phyloP scores from a whole-genome alignment of 1,140 invertebrate species.

The Lordiphosa collinella region DNA sequence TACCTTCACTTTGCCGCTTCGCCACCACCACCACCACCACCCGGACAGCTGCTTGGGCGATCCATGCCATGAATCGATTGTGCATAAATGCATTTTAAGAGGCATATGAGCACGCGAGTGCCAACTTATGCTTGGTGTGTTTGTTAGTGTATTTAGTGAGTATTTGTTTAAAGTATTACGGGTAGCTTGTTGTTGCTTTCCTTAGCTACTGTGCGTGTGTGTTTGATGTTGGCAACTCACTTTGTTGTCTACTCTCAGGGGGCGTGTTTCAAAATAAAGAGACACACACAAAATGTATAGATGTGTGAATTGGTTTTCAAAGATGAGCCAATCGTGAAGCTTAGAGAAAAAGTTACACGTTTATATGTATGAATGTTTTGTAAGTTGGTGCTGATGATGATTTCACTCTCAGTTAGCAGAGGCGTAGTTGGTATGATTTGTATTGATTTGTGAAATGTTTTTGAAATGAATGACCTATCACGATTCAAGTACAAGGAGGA shows the following conservation, averaged over 20 bases:
- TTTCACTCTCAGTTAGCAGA: constrained; percentile 23
- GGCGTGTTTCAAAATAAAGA: constrained; percentile 53
- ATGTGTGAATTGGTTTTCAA: constrained; percentile 48
- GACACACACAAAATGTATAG: constrained; percentile 10
- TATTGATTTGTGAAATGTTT: constrained; percentile 1
- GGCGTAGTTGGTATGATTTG: not conserved
- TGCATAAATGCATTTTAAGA: constrained; percentile 71
- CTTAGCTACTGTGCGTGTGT: constrained; percentile 60
- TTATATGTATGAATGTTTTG: constrained; percentile 6
- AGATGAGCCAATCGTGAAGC: constrained; percentile 38
- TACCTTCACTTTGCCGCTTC: not conserved
- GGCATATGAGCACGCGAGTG: constrained; percentile 42
- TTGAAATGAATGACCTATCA: too few species aligned
- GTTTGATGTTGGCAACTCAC: constrained; percentile 51
- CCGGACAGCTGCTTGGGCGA: constrained; percentile 13
- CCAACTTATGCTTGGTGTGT: constrained; percentile 2
- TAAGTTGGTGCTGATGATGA: constrained; percentile 1
- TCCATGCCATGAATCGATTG: not conserved
- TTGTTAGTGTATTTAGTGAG: constrained; percentile 2
- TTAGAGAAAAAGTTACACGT: constrained; percentile 22
- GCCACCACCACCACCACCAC: constrained; percentile 4
- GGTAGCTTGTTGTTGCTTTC: constrained; percentile 20
- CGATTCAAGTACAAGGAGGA: too few species aligned
- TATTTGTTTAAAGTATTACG: constrained; percentile 35
- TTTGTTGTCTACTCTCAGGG: constrained; percentile 61